These are phyloP conservation scores for Chloropsis hardwickii DNA, from an alignment of 2,113 vertebrate genomes.

Conservation along the genomic window DNA sequence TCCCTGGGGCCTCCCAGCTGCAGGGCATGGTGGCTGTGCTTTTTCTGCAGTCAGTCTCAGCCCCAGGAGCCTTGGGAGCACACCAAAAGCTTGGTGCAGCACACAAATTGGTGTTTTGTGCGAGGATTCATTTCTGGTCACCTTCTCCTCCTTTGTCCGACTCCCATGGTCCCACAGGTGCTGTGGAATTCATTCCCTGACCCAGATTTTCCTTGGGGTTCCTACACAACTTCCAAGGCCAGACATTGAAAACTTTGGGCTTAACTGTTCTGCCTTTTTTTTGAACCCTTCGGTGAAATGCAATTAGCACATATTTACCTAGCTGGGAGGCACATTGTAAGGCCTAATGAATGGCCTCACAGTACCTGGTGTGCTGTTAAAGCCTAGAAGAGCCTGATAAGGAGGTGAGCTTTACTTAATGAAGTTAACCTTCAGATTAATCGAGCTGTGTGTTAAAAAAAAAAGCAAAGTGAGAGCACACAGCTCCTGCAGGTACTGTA, in stretches of 20 bases:
- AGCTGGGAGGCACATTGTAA: background rate
- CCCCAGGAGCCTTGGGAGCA: no score
- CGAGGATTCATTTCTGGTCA: rapidly evolving
- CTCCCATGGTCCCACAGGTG: rapidly evolving
- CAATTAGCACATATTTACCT: background rate
- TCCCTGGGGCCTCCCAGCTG: background rate
- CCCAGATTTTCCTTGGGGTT: background rate
- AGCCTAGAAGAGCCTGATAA: background rate
- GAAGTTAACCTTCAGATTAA: conserved; percentile 46
- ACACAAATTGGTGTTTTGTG: rapidly evolving
- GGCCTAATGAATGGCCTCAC: background rate
- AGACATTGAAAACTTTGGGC: background rate
- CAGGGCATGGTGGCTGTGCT: rapidly evolving
- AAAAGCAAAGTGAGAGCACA: background rate
- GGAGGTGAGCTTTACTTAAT: conserved; percentile 27
- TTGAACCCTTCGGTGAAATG: background rate
- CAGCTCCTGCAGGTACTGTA: background rate
- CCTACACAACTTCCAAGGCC: background rate
- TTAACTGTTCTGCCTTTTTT: background rate
- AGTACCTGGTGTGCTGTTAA: background rate
- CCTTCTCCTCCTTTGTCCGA: background rate
- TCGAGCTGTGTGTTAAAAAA: background rate
- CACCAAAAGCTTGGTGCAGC: background rate
- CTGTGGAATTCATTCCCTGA: background rate
- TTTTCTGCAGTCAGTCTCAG: background rate